These are phyloP conservation scores for Strigops habroptila DNA, from an alignment of 2,113 vertebrate species.

Conservation along the genomic window DNA sequence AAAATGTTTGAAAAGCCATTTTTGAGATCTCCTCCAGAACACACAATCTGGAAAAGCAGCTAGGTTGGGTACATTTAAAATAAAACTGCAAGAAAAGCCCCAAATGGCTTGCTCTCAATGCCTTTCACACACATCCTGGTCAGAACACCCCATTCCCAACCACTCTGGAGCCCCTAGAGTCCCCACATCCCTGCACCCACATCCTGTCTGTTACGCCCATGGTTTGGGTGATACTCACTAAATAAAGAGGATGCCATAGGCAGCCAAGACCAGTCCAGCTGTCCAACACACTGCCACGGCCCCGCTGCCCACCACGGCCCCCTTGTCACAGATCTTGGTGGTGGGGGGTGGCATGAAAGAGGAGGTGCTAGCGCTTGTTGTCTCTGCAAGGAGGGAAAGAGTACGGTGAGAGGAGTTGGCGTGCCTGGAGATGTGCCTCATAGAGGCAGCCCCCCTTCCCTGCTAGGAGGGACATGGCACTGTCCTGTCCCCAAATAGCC, in stretches of 20 bases:
- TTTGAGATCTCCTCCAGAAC: background rate
- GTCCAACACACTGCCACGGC: slow-evolving; percentile 61
- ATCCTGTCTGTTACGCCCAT: rapidly evolving
- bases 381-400: slow-evolving; percentile 30
- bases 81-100: background rate
- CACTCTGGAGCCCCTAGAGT: rapidly evolving
- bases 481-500: rapidly evolving
- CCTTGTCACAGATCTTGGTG: slow-evolving; percentile 60
- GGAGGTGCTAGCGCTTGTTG: slow-evolving; percentile 61
- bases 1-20: background rate
- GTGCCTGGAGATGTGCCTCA: rapidly evolving
- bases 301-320: slow-evolving; percentile 26
- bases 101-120: background rate
- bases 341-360: slow-evolving; percentile 63
- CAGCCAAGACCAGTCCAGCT: slow-evolving; percentile 62
- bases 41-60: background rate
- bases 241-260: slow-evolving; percentile 65
- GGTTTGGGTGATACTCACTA: slow-evolving; percentile 53
- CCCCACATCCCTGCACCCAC: background rate
- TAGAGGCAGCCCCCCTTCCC: background rate
- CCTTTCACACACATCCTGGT: background rate
- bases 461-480: rapidly evolving
- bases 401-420: background rate
- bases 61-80: background rate
- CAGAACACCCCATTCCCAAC: background rate